Percentiles rank a stretch among this genome's conserved stretches.
phyloP scores from a whole-genome alignment of 2,888 invertebrate species.

The Calameuta idolon region DNA sequence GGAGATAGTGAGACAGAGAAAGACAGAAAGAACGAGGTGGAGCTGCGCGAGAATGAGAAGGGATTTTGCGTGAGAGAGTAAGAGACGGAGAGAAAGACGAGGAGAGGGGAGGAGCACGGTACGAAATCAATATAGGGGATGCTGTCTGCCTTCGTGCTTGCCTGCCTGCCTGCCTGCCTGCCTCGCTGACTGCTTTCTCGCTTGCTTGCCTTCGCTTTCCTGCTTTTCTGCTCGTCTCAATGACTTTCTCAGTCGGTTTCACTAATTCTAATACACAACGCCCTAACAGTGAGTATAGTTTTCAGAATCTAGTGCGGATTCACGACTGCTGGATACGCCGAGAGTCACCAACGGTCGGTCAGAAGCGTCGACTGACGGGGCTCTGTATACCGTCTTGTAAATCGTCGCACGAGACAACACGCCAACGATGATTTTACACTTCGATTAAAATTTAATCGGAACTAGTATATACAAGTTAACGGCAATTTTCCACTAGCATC shows the following conservation, averaged over 20 bases:
- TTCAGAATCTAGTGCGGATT: background rate
- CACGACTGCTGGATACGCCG: background rate
- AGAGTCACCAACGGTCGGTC: background rate
- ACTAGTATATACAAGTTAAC: background rate
- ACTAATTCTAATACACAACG: background rate
- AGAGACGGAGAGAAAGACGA: background rate
- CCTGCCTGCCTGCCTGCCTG: conserved; percentile 14
- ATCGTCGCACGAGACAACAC: background rate
- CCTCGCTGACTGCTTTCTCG: conserved; percentile 14
- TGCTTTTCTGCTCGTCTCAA: conserved; percentile 9
- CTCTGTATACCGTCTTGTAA: background rate
- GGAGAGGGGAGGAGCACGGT: conserved; percentile 17
- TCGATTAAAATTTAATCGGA: background rate
- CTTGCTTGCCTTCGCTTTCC: conserved; percentile 4
- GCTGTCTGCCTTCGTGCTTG: conserved; percentile 29
- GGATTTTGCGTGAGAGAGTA: conserved; percentile 16
- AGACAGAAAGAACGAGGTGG: conserved; percentile 6
- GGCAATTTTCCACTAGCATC: background rate
- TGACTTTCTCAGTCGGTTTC: conserved; percentile 6
- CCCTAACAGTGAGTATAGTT: background rate
- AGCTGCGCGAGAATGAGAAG: conserved; percentile 19
- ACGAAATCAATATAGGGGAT: conserved; percentile 40
- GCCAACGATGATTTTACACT: background rate
- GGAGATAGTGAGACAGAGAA: conserved; percentile 3
- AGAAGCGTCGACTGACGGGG: background rate